These are phyloP conservation scores for Diabrotica balteata DNA, from an alignment of 2,888 invertebrate genomes.

Conservation along the genomic window DNA sequence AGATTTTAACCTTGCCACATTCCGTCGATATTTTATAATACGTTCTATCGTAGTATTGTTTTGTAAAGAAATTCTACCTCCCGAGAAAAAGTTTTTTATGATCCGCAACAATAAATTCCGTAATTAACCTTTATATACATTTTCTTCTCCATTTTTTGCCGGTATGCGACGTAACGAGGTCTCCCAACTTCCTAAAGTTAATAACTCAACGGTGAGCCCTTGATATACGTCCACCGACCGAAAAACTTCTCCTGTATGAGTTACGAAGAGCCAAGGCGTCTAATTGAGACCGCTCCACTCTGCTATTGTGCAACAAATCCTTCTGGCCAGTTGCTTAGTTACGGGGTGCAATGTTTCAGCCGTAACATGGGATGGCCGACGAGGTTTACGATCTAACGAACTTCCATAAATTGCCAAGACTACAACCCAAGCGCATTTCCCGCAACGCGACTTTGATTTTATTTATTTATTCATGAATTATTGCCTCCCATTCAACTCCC, in stretches of 20 bases:
- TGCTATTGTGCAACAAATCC: conserved; percentile 43
- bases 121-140: conserved; percentile 9
- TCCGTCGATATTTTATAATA: too few species aligned
- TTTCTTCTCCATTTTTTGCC: conserved; percentile 9
- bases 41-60: too few species aligned
- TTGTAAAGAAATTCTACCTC: not conserved
- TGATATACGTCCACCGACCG: conserved; percentile 22
- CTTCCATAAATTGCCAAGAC: conserved; percentile 56
- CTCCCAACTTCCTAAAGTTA: conserved; percentile 22
- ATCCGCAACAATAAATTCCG: too few species aligned
- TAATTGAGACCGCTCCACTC: conserved; percentile 48
- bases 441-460: conserved; percentile 50
- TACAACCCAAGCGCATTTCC: conserved; percentile 47
- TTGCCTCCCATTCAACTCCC: conserved; percentile 51
- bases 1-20: too few species aligned
- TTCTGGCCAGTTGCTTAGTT: conserved; percentile 52
- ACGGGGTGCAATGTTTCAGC: conserved; percentile 58
- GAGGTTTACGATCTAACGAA: conserved; percentile 58
- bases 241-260: conserved; percentile 31
- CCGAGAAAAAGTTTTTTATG: too few species aligned
- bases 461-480: conserved; percentile 56
- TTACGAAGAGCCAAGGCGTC: conserved; percentile 37
- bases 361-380: conserved; percentile 55
- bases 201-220: conserved; percentile 30
- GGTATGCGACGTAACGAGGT: conserved; percentile 2